Evolutionary conservation across 2,888 invertebrate species (phyloP), one percentile per base, ranked within the genome.

Genomic region (Lypha dubia): DNA sequence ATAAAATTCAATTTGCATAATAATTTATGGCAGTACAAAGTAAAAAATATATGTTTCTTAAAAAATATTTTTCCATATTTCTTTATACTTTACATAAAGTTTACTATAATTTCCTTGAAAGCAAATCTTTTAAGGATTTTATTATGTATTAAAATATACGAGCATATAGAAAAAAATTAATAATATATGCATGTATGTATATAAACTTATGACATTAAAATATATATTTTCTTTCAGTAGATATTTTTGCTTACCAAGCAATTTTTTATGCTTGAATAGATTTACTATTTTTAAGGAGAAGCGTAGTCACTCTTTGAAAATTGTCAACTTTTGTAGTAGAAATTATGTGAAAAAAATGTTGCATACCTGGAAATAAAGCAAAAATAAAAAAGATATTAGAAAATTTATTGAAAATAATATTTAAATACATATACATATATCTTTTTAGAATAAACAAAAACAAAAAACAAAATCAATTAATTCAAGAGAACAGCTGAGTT

Each of bases 241-340:
- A 71, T 15, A 65, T n/a, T 49, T 65, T 63, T 82, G 71, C 82
- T 82, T 82, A 82, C 76, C 76, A 58, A 76, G 60, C 65, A 82
- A n/a, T 58, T 82, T n/a, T 82, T 82, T 82, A 41, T 65, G 70
- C 82, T 76, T 82, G 63, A 76, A 65, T 82, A 58, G 81, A 71
- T 56, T 75, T 65, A 15, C 0, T 28, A 35, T 56, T 75, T 4
- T 15, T 38, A 9, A 41, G 41, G 11, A 44, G 8, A 56, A 65
- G 41, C 17, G 9, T 28, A 20, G 24, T 9, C 13, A 20, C 11
- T 56, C 56, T 24, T 58, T 58, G n/a, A 65, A 75, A 65, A 65
- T 46, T 56, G 56, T 56, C 44, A n/a, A 56, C 44, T 41, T 56
- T 44, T 65, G 41, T 53, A 17, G 15, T n/a, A 32, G 20, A 41